These are phyloP conservation scores for Hoplostethus mediterraneus DNA, from an alignment of 2,797 vertebrate genomes.

Conservation along the genomic window DNA sequence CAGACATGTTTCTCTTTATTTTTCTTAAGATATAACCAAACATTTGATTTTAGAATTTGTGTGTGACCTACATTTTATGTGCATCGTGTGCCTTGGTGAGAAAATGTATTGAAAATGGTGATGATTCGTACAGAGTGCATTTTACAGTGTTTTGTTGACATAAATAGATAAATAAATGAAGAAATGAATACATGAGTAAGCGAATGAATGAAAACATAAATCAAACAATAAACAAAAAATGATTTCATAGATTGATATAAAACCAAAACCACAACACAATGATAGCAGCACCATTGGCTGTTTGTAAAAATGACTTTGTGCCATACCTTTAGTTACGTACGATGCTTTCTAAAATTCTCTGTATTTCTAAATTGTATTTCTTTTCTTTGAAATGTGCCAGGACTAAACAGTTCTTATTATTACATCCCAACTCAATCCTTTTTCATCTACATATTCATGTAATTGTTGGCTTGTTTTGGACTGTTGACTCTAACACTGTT, in stretches of 20 bases:
- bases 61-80: conserved; percentile 26
- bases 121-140: neutral
- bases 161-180: neutral
- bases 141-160: conserved; percentile 11
- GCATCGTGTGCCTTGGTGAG: conserved; percentile 4
- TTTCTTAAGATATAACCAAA: neutral
- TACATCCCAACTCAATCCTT: neutral
- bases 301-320: conserved; percentile 28
- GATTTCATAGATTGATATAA: conserved; percentile 46
- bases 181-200: neutral
- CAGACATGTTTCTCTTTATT: conserved; percentile 1
- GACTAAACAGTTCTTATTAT: too few relatives aligned
- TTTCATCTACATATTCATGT: conserved; percentile 13
- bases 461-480: conserved; percentile 44
- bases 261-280: conserved; percentile 50
- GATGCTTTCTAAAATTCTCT: conserved; percentile 44
- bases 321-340: conserved; percentile 44
- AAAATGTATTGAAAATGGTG: conserved; percentile 4
- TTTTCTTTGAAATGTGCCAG: too few relatives aligned
- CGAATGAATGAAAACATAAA: conserved; percentile 5
- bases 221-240: conserved; percentile 1
- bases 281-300: neutral
- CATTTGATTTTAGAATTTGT: conserved; percentile 30
- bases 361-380: conserved; percentile 39
- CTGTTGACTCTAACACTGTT: conserved; percentile 49